Evolutionary conservation across 2,888 invertebrate species (phyloP).

Genomic region (Alcis repandata): DNA sequence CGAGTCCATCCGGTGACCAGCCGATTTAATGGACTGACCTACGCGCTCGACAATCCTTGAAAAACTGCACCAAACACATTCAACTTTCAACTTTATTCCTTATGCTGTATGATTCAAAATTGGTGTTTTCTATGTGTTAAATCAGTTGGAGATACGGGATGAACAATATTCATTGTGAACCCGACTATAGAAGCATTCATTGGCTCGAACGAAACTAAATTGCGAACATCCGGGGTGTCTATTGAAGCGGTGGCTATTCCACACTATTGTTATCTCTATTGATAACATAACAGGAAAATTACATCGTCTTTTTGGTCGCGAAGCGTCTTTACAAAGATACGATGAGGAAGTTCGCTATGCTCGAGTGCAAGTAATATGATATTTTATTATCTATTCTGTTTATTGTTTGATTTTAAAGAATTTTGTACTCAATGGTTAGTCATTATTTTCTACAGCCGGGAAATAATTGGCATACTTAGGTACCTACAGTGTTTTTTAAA

Average conservation of each 20-base stretch:
- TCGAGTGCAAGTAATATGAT: conserved; percentile 65
- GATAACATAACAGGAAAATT: conserved; percentile 73
- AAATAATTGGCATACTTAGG: background rate
- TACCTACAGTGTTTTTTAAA: too few species aligned
- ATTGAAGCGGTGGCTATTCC: conserved; percentile 71
- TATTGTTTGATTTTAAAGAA: conserved; percentile 33
- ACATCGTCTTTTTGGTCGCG: conserved; percentile 59
- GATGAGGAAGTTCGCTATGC: conserved; percentile 61
- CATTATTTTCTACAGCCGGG: background rate
- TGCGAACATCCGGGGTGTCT: conserved; percentile 85
- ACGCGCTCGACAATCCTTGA: conserved; percentile 72
- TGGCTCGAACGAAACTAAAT: conserved; percentile 82
- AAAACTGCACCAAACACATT: conserved; percentile 48
- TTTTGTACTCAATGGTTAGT: background rate
- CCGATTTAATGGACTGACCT: conserved; percentile 84
- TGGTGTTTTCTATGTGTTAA: conserved; percentile 18
- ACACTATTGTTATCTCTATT: conserved; percentile 66
- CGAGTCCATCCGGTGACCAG: conserved; percentile 77
- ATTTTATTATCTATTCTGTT: conserved; percentile 51
- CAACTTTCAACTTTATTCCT: conserved; percentile 34
- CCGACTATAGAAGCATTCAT: conserved; percentile 78
- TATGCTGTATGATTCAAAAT: conserved; percentile 41
- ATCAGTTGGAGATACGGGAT: conserved; percentile 66
- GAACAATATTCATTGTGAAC: conserved; percentile 85
- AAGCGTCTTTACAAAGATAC: conserved; percentile 43